Base-by-base conservation (phyloP, 2,888 invertebrate species). In the Trissoscelio sp. region DNA sequence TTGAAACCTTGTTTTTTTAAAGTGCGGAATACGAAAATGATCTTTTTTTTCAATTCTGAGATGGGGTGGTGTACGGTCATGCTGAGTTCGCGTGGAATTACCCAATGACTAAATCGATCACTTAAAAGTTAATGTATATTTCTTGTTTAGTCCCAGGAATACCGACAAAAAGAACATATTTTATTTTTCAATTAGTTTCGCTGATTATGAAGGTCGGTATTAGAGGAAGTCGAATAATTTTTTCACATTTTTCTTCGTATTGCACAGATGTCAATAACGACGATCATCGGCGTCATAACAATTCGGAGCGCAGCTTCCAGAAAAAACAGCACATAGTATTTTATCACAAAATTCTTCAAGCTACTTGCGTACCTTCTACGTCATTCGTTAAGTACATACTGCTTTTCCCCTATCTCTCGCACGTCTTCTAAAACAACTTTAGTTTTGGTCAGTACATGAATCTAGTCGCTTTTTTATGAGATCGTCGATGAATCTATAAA, bases 381-480 rank as follows among this genome's bases (percentile, higher is more conserved):
- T 62, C 51, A 9, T 42, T 64, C 53, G 31, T 57, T 79, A 79
- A 75, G 42, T 79, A 77, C 66, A 79, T 60, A 55, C 62, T 74
- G 57, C 11, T 73, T 69, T 31, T 48, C 5, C 22, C 14, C 16
- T 75, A 60, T 79, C 44, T 79, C 70, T 82, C 75, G 79, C 75
- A 82, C 62, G 67, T 82, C 75, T 72, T 75, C 79, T 82, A 79
- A 77, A 79, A 77, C 82, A 82, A 60, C 53, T 66, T 77, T 57
- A 67, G 42, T 77, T 82, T 82, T 74, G 75, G 75, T 82, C 79
- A 67, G 75, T 79, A 79, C 72, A 66, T 44, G 48, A 53, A 66
- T 67, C 70, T 79, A 70, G 44, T 72, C 64, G 69, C 57, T 67
- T 62, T 4, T 44, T 57, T n/a, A 60, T 60, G 18, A 60, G 37